Evolutionary conservation across 2,113 vertebrate genomes (phyloP), one percentile per base, ranked within the genome.

Genomic region (sheep (Ovis aries)): DNA sequence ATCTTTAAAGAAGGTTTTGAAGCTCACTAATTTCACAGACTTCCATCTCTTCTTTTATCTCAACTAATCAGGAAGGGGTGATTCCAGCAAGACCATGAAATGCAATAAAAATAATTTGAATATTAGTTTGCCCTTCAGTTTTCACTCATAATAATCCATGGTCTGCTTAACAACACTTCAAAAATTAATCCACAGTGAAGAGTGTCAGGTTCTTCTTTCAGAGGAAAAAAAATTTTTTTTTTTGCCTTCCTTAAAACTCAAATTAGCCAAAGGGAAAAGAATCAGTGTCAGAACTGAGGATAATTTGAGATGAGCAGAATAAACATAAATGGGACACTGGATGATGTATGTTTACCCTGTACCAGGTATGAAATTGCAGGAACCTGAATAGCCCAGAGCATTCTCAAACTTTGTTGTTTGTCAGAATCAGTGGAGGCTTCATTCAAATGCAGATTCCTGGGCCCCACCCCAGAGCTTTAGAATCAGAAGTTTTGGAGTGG

Each of bases 11-110:
- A 83, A 52, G 12, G 12, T 21, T 89, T 84, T 53, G 40, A 89
- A 77, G 11, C 43, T 81, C 60, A 83, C 53, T 97, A 91, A 94
- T 90, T 94, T 94, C 62, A 95, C 36, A 71, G 80, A 36, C 74
- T 19, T 91, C 43, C 40, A 23, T 74, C 25, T 91, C 81, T 88
- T 95, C 84, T 91, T 93, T 96, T 48, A 62, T 96, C 15, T 80
- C 60, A 90, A 23, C 86, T 40, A 48, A 95, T 82, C 93, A 96
- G 93, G 52, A 86, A 85, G 82, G 21, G 19, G 43, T 53, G 62
- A 78, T 13, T 86, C 86, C 88, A 89, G 88, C 64, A 91, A 50
- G 45, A 88, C 17, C 59, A 90, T 1, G 3, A 82, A 92, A 77
- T 21, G 48, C 17, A 84, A 71, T 78, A 60, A 94, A 94, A 96